Evolutionary conservation across 2,113 vertebrate genomes (phyloP), one percentile per base, ranked within the genome.

Genomic region (Aleadryas rufinucha): DNA sequence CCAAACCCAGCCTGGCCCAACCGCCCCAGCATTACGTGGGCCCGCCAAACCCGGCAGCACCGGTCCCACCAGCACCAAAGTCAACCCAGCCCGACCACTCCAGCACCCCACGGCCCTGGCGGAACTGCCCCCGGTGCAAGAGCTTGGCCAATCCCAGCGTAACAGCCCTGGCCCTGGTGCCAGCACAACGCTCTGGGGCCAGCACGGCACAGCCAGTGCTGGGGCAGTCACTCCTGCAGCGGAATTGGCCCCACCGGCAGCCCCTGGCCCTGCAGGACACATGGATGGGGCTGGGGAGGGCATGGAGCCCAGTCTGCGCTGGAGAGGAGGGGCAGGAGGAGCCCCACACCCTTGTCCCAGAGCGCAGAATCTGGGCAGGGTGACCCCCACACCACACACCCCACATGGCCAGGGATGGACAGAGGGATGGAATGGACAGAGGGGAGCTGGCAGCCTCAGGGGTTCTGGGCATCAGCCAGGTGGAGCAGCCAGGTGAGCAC

Each of bases 211-310:
- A 20, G 59, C 15, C 75, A 39, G 69, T 0, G 0, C 33, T 24
- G 1, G 35, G 15, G 27, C 27, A 13, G 47, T 2, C 1, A 0
- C 23, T 68, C n/a, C 45, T 28, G 12, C 20, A 17, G 27, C 31
- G 39, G 39, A 47, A 80, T 5, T 1, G 0, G 15, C 28, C 35
- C 71, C 0, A 0, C 20, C 0, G 1, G 42, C 54, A 69, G 50
- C 44, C 31, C 56, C 76, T 15, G 6, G 39, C 42, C n/a, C 70
- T 6, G 2, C 13, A 12, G 37, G 28, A 60, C 3, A 28, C 30
- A 17, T 5, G 5, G 56, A n/a, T 1, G 1, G 16, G 45, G 66
- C 28, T 19, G 39, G 41, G 28, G 30, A 56, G 44, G 28, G 31
- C n/a, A 37, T 2, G 4, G 54, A 70, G 45, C 28, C 19, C 23